A percentile compares a stretch with the other conserved stretches of the same genome.
These are phyloP conservation scores for Phalacrocorax brasilianus DNA, from an alignment of 2,113 vertebrate genomes.

Conservation along the genomic window DNA sequence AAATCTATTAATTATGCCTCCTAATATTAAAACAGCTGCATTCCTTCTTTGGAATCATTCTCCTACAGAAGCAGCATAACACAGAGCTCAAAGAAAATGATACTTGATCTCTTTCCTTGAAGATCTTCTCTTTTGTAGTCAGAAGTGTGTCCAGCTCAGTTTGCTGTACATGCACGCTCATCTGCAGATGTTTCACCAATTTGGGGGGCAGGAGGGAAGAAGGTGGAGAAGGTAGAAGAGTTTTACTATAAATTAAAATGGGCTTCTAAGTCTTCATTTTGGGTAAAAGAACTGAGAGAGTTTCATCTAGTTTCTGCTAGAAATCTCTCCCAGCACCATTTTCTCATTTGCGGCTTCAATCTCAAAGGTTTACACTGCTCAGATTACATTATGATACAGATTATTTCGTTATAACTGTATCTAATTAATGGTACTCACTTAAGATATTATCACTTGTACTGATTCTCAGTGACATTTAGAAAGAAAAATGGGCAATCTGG, in stretches of 20 bases:
- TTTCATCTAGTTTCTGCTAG: not conserved
- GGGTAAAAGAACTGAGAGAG: not conserved
- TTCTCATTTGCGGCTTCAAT: not conserved
- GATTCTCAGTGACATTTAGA: constrained; percentile 40
- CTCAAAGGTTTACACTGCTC: not conserved
- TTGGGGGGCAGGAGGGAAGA: not conserved
- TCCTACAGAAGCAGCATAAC: not conserved
- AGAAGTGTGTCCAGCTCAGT: not conserved
- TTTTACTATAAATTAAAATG: not conserved
- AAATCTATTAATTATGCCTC: constrained; percentile 43
- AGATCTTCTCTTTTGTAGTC: not conserved
- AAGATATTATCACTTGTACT: constrained; percentile 50
- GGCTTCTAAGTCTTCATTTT: not conserved
- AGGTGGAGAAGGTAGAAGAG: not conserved
- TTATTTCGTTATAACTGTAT: constrained; percentile 55
- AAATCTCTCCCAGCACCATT: not conserved
- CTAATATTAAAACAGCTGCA: constrained; percentile 9
- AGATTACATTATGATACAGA: not conserved
- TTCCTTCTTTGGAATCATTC: not conserved
- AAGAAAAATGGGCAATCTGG: constrained; percentile 47
- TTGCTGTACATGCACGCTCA: not conserved
- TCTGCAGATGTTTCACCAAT: not conserved
- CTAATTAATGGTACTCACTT: constrained; percentile 65
- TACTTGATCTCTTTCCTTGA: not conserved
- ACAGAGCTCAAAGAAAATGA: not conserved